Base-by-base conservation (phyloP, 1,140 invertebrate species). In the Fopius arisanus region DNA sequence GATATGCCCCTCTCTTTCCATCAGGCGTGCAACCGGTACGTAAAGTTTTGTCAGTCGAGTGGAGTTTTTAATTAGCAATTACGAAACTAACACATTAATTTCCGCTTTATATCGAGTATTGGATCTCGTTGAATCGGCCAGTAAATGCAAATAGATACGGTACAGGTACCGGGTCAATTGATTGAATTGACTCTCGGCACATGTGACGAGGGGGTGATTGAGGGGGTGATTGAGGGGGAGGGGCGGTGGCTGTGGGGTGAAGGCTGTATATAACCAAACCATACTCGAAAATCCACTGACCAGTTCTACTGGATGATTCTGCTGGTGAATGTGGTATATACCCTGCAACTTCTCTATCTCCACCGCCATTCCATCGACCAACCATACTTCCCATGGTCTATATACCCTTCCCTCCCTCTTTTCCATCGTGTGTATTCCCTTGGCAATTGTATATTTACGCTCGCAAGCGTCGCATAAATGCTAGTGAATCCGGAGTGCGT, bases 51-150 rank as follows among this genome's bases (percentile, higher is more conserved):
- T 26, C 51, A 19, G n/a, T 41, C 75, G 59, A 73, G 62, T 54
- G 68, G 80, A 83, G 83, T 86, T 87, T 87, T 87, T 87, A 87
- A 87, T 87, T 84, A 86, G 83, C 85, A 87, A 87, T 87, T 87
- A 87, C 80, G 80, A 78, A 79, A 80, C 85, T 82, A 85, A 85
- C 83, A 83, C 85, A 86, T 86, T 87, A 86, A 87, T 87, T 87
- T 87, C 86, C 83, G 82, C 78, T 75, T 84, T 79, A 83, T 84
- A 78, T 83, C 43, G 43, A 80, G 82, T 81, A 84, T 79, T 81
- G 83, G 80, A 77, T 85, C 83, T 82, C 81, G 82, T 80, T 78
- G 78, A 72, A 48, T 21, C 69, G 41, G 73, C 73, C 75, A 82
- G 80, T 84, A 82, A 86, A 87, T 87, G 85, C 84, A 86, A 87